Evolutionary conservation across 2,888 invertebrate genomes (phyloP), one percentile per base, ranked within the genome.

Genomic region (Drepana falcataria): DNA sequence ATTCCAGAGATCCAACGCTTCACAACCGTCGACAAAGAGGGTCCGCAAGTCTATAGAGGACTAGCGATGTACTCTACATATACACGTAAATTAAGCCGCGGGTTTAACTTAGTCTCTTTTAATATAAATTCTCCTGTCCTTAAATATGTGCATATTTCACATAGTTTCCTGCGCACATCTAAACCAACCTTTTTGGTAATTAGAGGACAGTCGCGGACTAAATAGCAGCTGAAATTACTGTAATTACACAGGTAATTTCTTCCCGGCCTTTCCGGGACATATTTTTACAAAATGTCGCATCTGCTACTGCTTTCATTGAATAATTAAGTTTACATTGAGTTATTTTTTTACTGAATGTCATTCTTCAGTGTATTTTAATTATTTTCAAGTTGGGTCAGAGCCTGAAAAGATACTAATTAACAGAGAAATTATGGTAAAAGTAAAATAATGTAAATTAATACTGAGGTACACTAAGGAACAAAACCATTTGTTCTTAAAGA

Each of bases 161-260:
- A 51, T 51, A 51, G 51, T 34, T 44, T 9, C 44, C 40, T 40
- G 34, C 33, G 51, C 51, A 33, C 49, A 40, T 40, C 51, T 6
- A 48, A 49, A 51, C 49, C 49, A 49, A 35, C 51, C 40, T 51
- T 40, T 51, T 51, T 51, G 51, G 40, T 51, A 51, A 51, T 51
- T 40, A 51, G 33, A 40, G 51, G 40, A 51, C 51, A 51, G 40
- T 40, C 35, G n/a, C 54, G 44, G 49, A 55, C 48, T 53, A 61
- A 66, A 67, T 66, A 59, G 61, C 47, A 60, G 55, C 58, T 49
- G 59, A 63, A 65, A 62, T 69, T 64, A 60, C 65, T 55, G 60
- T 65, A 68, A 72, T 71, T 71, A 66, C 65, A 55, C 54, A 57
- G 59, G 63, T 58, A 64, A 66, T 62, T 65, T 60, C 56, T 52